phyloP scores from a whole-genome alignment of 2,797 vertebrate species.

The Sebastes vulpes region DNA sequence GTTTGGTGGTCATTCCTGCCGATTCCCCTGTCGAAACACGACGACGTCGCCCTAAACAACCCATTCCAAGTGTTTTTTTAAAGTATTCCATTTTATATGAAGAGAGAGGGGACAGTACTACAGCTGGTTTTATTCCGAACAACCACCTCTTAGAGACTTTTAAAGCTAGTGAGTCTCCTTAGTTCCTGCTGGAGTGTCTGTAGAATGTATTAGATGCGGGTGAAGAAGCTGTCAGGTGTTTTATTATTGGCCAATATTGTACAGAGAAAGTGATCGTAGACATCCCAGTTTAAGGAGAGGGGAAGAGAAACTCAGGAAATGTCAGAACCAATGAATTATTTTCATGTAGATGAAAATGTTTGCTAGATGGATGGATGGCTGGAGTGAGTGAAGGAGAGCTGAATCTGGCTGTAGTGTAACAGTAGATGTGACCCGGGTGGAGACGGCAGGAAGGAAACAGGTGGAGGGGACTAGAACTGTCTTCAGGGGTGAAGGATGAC shows the following conservation, averaged over 20 bases:
- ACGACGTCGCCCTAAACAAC: neutral
- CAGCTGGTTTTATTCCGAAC: slow-evolving; percentile 57
- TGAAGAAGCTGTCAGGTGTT: slow-evolving; percentile 15
- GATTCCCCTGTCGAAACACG: slow-evolving; percentile 17
- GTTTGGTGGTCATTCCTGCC: slow-evolving; percentile 1
- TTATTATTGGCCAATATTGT: slow-evolving; percentile 56
- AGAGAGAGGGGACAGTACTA: slow-evolving; percentile 23
- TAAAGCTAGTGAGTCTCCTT: slow-evolving; percentile 38
- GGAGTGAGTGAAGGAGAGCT: neutral
- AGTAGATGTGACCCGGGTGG: slow-evolving; percentile 24
- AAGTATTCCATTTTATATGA: slow-evolving; percentile 35
- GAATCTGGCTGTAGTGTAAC: slow-evolving; percentile 26
- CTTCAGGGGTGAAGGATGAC: slow-evolving; percentile 17
- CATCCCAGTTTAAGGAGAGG: slow-evolving; percentile 40
- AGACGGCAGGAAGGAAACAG: slow-evolving; percentile 9
- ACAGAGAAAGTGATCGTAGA: slow-evolving; percentile 53
- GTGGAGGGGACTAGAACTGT: neutral
- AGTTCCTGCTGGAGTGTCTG: slow-evolving; percentile 55
- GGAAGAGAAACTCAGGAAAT: slow-evolving; percentile 79
- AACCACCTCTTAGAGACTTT: slow-evolving; percentile 18
- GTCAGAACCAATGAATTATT: slow-evolving; percentile 74
- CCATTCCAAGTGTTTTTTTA: slow-evolving; percentile 58
- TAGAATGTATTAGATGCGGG: slow-evolving; percentile 51
- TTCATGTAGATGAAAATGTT: slow-evolving; percentile 46
- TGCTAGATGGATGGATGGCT: slow-evolving; percentile 1